These are phyloP conservation scores for Erinaceus europaeus DNA, from an alignment of 2,113 vertebrate genomes.

Conservation along the genomic window DNA sequence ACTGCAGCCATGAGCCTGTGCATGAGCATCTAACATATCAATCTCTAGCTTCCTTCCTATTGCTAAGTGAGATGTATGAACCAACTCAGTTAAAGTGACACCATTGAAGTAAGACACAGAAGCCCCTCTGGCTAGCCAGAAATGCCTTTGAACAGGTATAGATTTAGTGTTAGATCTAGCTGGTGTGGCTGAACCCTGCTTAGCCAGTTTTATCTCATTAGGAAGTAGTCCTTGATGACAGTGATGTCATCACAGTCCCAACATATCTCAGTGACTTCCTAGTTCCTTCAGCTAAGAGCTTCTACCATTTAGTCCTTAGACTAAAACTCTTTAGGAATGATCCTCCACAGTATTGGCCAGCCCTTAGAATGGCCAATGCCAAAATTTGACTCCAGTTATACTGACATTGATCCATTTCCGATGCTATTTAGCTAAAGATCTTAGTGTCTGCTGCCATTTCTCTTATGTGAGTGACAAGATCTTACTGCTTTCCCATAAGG, in stretches of 20 bases:
- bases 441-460: background rate
- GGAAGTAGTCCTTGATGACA: background rate
- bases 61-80: constrained; percentile 4
- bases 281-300: background rate
- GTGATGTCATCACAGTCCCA: background rate
- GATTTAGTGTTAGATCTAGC: background rate
- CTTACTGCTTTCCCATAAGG: background rate
- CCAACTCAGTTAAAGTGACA: background rate
- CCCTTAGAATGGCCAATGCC: background rate
- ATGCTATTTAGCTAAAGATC: background rate
- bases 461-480: background rate
- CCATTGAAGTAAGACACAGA: background rate
- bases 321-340: background rate
- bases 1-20: background rate
- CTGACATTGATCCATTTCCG: background rate
- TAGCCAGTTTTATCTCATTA: background rate
- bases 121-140: background rate
- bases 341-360: background rate
- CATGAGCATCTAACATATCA: background rate
- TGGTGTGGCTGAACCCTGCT: background rate
- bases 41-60: background rate
- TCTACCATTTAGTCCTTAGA: background rate
- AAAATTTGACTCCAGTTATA: background rate
- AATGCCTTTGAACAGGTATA: background rate
- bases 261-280: background rate